phyloP scores from a whole-genome alignment of 2,113 vertebrate genomes.

The Callorhinus ursinus region DNA sequence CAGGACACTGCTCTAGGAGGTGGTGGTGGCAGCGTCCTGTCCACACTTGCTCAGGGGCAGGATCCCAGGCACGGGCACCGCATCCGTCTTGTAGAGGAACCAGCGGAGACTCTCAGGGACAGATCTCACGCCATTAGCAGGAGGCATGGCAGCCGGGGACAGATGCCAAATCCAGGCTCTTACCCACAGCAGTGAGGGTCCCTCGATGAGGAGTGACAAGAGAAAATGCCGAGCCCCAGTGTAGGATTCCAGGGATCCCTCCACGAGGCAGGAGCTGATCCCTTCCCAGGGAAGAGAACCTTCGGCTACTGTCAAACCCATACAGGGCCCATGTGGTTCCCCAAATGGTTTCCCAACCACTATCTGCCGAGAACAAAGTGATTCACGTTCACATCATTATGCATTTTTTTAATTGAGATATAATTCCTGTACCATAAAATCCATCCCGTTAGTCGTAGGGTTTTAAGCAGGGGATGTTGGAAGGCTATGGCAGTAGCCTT shows the following conservation, averaged over 20 bases:
- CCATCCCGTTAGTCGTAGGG: neutral
- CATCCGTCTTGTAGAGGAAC: neutral
- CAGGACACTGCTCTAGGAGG: neutral
- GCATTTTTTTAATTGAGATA: neutral
- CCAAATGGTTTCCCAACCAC: neutral
- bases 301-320: neutral
- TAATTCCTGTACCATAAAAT: neutral
- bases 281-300: neutral
- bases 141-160: neutral
- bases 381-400: neutral
- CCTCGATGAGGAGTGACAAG: neutral
- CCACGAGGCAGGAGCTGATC: fast-evolving
- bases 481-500: neutral
- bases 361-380: neutral
- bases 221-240: neutral
- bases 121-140: no score
- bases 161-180: neutral
- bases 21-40: no score
- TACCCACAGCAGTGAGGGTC: neutral
- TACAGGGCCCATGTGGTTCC: neutral
- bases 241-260: neutral
- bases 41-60: neutral
- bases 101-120: neutral
- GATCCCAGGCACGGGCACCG: fast-evolving
- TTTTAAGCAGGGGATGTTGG: neutral